Conservation (phyloP, 2,888 invertebrate genomes). For the Mesochorus sp. region DNA sequence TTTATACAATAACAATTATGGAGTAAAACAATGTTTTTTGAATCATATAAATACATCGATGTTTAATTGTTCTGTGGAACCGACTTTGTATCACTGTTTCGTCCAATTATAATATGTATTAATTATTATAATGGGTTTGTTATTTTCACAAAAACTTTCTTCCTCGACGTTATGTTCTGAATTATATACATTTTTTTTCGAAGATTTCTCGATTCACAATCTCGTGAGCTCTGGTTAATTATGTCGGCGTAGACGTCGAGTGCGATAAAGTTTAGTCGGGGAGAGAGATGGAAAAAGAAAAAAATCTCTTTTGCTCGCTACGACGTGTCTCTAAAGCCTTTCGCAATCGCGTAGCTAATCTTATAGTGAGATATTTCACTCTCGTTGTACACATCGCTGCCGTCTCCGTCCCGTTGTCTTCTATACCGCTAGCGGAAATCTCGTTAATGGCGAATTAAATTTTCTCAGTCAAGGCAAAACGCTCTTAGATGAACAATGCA, state of each 20-base stretch:
- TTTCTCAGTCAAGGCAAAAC: constrained; percentile 41
- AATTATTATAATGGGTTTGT: not conserved
- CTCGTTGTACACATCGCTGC: not conserved
- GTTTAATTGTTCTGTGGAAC: too few relatives aligned
- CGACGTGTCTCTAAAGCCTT: constrained; percentile 16
- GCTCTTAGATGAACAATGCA: constrained; percentile 50
- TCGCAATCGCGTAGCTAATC: constrained; percentile 36
- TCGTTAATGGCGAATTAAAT: constrained; percentile 27
- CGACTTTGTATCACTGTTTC: not conserved
- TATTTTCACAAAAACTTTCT: constrained; percentile 19
- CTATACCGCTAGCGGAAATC: not conserved
- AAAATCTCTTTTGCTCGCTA: constrained; percentile 2
- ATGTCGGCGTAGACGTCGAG: constrained; percentile 7
- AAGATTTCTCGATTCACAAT: constrained; percentile 23
- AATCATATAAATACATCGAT: too few relatives aligned
- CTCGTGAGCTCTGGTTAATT: constrained; percentile 43
- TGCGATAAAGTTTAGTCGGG: constrained; percentile 4
- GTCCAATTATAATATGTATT: not conserved
- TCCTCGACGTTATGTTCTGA: not conserved
- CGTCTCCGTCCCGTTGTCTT: not conserved
- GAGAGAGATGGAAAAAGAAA: not conserved
- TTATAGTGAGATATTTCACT: constrained; percentile 21
- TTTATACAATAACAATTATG: too few relatives aligned
- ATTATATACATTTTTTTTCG: not conserved
- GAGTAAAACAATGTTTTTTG: too few relatives aligned